These are phyloP conservation scores for Crotophaga sulcirostris DNA, from an alignment of 2,113 vertebrate genomes.

Conservation along the genomic window DNA sequence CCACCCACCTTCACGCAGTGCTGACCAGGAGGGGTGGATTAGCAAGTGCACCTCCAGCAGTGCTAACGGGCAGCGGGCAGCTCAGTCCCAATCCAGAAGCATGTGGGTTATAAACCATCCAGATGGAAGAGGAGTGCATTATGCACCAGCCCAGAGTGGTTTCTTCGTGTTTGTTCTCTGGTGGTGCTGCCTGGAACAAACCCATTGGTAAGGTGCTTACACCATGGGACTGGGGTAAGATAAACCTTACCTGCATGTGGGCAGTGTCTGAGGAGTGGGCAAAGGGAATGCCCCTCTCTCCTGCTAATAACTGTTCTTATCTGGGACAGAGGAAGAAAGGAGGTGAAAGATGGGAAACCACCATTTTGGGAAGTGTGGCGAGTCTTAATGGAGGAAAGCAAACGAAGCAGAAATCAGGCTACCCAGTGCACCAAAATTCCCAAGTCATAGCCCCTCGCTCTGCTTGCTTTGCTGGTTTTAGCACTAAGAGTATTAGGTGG, in stretches of 20 bases:
- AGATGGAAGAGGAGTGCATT: not conserved
- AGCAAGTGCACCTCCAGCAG: not conserved
- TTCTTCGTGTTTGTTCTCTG: not conserved
- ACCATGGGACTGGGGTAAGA: not conserved
- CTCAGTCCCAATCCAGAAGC: not conserved
- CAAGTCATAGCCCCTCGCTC: too few relatives aligned
- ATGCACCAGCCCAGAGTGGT: not conserved
- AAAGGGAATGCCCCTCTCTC: not conserved
- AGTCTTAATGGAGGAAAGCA: not conserved
- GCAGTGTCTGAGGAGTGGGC: rapidly evolving
- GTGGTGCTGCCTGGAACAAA: not conserved
- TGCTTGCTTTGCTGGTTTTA: not conserved
- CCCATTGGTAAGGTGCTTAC: rapidly evolving
- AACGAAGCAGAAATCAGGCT: not conserved
- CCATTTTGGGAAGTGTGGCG: not conserved
- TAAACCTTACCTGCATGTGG: rapidly evolving
- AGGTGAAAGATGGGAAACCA: not conserved
- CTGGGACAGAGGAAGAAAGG: not conserved
- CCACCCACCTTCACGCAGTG: not conserved
- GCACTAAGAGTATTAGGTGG: not conserved
- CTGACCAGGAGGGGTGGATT: not conserved
- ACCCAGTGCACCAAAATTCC: rapidly evolving
- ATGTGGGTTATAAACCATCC: not conserved
- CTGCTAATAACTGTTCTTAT: not conserved
- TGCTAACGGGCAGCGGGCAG: rapidly evolving